Base-by-base conservation (phyloP, 2,113 vertebrate species). In the Corvus moneduloides region DNA sequence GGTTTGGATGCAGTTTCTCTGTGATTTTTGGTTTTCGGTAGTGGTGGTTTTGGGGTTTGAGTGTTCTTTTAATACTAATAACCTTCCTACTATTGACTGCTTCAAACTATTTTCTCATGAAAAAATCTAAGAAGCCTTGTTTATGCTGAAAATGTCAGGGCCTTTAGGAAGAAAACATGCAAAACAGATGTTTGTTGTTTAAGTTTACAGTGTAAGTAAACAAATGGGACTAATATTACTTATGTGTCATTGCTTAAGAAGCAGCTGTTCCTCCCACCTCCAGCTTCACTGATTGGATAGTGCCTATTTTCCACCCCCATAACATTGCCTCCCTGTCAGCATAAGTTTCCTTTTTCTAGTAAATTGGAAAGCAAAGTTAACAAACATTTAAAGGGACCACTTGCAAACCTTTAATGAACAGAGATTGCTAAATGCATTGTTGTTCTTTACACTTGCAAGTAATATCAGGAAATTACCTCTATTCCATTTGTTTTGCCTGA, bases 141-240 rank as follows among this genome's bases (percentile, higher is more conserved):
- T 84, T 91, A 32, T 59, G 51, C 55, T 66, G 87, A 48, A 93
- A 96, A 95, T 79, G 59, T 85, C 94, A 93, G 59, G 81, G 74
- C 63, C 69, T 92, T 79, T 82, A 84, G 94, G 96, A 95, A 85
- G 63, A 85, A 86, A 93, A 89, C 43, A 69, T 10, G 33, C 77
- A 82, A 95, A 95, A 90, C 91, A 97, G 94, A 93, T 97, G 94
- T 93, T 97, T 97, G 82, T 95, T 94, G 67, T 92, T 97, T 76
- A 95, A 93, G 55, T 85, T 96, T 96, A 93, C 72, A 93, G 33
- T 63, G 58, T 76, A 96, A 96, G 85, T 69, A 95, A 95, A 89
- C 90, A 87, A 95, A 80, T 76, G 87, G 84, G 89, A 91, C 91
- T 94, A 89, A 94, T 94, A 81, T 56, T 84, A 67, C 91, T 92